A percentile compares a stretch with the other conserved stretches of the same genome.
Conservation (phyloP, 2,888 invertebrate species). For the Tenodera sinensis region DNA sequence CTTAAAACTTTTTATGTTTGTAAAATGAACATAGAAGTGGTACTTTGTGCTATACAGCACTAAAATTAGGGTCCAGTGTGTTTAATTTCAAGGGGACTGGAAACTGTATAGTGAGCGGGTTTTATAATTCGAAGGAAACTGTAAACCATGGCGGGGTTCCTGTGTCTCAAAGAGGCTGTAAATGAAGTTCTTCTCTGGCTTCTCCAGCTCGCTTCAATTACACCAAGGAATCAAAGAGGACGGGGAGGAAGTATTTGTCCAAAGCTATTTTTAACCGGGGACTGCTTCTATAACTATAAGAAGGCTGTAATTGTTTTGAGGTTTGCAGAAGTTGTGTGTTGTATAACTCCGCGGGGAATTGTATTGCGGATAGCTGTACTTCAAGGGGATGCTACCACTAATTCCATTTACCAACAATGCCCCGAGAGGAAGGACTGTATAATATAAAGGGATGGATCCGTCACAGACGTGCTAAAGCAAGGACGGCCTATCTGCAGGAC, state of each 20-base stretch:
- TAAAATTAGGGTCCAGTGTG: background rate
- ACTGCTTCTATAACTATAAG: too few species aligned
- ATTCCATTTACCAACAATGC: background rate
- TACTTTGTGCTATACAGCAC: too few species aligned
- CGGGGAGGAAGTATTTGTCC: too few species aligned
- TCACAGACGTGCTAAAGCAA: too few species aligned
- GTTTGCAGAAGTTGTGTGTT: background rate
- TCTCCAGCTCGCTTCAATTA: background rate
- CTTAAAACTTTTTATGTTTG: too few species aligned
- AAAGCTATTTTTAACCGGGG: too few species aligned
- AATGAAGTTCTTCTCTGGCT: background rate
- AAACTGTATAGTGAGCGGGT: background rate
- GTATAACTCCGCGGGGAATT: background rate
- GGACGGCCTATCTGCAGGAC: background rate
- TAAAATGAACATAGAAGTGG: too few species aligned
- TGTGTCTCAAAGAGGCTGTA: background rate
- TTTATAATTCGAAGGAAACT: background rate
- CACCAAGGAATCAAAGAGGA: background rate
- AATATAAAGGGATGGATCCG: too few species aligned
- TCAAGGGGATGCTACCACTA: background rate
- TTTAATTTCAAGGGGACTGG: background rate
- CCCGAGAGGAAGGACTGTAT: too few species aligned
- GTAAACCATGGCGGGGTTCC: background rate
- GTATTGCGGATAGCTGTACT: background rate
- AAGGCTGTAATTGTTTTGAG: background rate